A percentile compares a stretch with the other conserved stretches of the same genome.
Evolutionary conservation across 1,140 invertebrate species (phyloP).

Genomic region (Oedothorax gibbosus): DNA sequence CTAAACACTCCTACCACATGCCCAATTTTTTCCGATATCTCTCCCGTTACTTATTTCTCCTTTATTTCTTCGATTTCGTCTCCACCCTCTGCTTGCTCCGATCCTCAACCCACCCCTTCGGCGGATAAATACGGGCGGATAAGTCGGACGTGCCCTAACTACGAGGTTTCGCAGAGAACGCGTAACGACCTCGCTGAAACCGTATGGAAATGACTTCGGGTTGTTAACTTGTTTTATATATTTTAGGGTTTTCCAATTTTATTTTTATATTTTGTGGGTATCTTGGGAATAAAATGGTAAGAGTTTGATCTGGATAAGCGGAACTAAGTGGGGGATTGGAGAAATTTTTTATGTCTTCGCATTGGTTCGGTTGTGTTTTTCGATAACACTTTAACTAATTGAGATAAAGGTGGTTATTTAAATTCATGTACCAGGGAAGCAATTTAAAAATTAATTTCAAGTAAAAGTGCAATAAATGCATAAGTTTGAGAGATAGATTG

Average conservation of each 20-base stretch:
- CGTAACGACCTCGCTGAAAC: conserved; percentile 25
- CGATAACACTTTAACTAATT: too few species aligned
- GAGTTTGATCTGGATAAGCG: too few species aligned
- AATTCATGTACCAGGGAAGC: too few species aligned
- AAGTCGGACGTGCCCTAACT: conserved; percentile 48
- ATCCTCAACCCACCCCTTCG: background rate
- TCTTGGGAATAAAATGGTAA: too few species aligned
- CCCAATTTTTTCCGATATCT: conserved; percentile 26
- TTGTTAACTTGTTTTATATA: conserved; percentile 50
- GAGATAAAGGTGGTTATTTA: too few species aligned
- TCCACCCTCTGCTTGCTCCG: conserved; percentile 28
- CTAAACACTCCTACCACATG: background rate
- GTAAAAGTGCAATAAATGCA: too few species aligned
- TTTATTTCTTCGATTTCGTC: background rate
- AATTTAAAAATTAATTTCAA: too few species aligned
- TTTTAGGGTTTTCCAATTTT: conserved; percentile 11
- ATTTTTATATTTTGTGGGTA: background rate
- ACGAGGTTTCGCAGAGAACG: background rate
- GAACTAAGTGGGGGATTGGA: too few species aligned
- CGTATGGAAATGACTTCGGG: conserved; percentile 38
- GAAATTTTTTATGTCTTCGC: too few species aligned
- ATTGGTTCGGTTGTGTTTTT: too few species aligned
- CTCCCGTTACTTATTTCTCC: background rate
- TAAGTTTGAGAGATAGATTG: too few species aligned
- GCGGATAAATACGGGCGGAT: conserved; percentile 36